Percentiles rank a stretch among this genome's conserved stretches.
Evolutionary conservation across 2,888 invertebrate genomes (phyloP).

Genomic region (Nymphalis polychloros): DNA sequence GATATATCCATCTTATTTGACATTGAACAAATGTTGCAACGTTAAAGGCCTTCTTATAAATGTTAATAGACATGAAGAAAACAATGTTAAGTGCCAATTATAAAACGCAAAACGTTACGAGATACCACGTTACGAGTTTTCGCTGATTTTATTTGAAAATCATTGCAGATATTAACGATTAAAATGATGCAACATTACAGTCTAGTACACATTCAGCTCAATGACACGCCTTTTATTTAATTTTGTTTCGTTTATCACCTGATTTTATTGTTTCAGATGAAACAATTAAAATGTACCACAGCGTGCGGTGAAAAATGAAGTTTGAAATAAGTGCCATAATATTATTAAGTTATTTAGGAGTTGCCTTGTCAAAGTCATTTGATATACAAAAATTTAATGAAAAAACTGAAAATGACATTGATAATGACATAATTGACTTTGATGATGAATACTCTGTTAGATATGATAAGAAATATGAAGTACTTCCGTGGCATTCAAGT

Average conservation of each 20-base stretch:
- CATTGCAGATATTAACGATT: slow-evolving; percentile 16
- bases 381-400: slow-evolving; percentile 47
- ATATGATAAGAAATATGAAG: slow-evolving; percentile 63
- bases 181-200: slow-evolving; percentile 33
- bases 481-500: slow-evolving; percentile 55
- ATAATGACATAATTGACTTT: slow-evolving; percentile 72
- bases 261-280: slow-evolving; percentile 67
- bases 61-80: too few relatives aligned
- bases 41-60: too few relatives aligned
- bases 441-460: slow-evolving; percentile 68
- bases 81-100: too few relatives aligned
- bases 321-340: slow-evolving; percentile 58
- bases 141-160: slow-evolving; percentile 5
- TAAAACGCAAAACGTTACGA: not conserved
- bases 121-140: not conserved
- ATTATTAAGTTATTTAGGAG: slow-evolving; percentile 49
- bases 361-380: slow-evolving; percentile 52
- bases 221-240: slow-evolving; percentile 23
- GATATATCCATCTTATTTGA: too few relatives aligned
- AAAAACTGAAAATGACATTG: slow-evolving; percentile 53
- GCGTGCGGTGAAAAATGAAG: slow-evolving; percentile 68
- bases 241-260: slow-evolving; percentile 3
- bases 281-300: slow-evolving; percentile 59
- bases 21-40: too few relatives aligned
- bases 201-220: slow-evolving; percentile 37